phyloP scores from a whole-genome alignment of 1,140 invertebrate species.

The Plutomurus gul region DNA sequence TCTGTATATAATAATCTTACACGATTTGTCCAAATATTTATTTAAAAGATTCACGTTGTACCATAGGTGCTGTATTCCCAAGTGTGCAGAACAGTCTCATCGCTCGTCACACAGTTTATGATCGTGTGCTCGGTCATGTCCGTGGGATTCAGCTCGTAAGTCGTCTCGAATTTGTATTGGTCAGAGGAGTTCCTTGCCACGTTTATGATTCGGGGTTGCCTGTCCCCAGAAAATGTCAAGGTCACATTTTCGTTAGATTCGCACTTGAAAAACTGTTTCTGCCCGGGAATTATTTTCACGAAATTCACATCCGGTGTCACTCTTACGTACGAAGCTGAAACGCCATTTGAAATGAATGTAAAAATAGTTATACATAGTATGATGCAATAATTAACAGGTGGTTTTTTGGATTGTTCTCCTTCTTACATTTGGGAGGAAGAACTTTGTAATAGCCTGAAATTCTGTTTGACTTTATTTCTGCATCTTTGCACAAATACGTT shows the following conservation, averaged over 20 bases:
- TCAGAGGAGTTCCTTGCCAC: neutral
- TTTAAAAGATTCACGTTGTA: no score
- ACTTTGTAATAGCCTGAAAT: neutral
- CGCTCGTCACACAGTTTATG: slow-evolving; percentile 34
- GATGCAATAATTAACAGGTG: no score
- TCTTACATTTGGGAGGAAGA: slow-evolving; percentile 11
- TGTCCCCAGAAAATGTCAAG: slow-evolving; percentile 38
- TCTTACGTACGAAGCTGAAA: neutral
- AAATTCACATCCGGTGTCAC: neutral
- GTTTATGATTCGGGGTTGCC: slow-evolving; percentile 38
- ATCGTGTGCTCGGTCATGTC: slow-evolving; percentile 30
- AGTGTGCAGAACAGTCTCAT: slow-evolving; percentile 26
- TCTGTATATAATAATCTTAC: neutral
- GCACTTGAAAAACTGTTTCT: slow-evolving; percentile 36
- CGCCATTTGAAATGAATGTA: no score
- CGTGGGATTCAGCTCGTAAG: slow-evolving; percentile 30
- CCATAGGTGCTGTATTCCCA: slow-evolving; percentile 43
- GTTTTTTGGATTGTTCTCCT: no score
- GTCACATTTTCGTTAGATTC: slow-evolving; percentile 40
- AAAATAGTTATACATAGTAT: neutral
- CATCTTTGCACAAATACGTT: neutral
- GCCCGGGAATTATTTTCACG: slow-evolving; percentile 7
- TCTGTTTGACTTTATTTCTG: neutral
- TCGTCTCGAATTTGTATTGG: slow-evolving; percentile 29
- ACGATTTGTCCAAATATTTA: no score